phyloP scores from a whole-genome alignment of 2,888 invertebrate species.

The Myopa tessellatipennis region DNA sequence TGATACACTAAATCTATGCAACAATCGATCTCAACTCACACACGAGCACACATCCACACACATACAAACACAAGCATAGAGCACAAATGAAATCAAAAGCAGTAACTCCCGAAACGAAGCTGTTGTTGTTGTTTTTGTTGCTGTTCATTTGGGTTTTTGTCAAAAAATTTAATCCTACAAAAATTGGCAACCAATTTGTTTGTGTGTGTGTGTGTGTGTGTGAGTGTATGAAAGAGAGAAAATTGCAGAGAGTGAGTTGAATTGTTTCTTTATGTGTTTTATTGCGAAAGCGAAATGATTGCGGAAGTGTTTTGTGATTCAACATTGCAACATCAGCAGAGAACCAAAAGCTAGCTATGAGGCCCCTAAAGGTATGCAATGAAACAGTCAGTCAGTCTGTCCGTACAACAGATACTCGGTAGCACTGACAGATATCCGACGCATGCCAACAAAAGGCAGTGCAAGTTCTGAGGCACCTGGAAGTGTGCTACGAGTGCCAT shows the following conservation, averaged over 20 bases:
- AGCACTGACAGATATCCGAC: too few species aligned
- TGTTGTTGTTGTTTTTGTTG: neutral
- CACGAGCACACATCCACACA: too few species aligned
- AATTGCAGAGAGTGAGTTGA: neutral
- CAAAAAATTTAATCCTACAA: neutral
- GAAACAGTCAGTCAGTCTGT: neutral
- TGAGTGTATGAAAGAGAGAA: neutral
- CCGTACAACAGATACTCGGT: too few species aligned
- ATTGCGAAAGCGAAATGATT: neutral
- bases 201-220: neutral
- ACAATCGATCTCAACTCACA: too few species aligned
- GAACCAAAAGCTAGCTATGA: neutral
- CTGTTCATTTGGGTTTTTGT: neutral
- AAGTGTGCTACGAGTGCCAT: neutral
- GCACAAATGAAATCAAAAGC: neutral
- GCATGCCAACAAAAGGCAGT: neutral
- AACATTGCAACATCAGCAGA: neutral
- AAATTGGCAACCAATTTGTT: slow-evolving; percentile 12
- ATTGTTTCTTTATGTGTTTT: too few species aligned
- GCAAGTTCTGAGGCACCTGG: neutral
- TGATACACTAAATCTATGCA: too few species aligned
- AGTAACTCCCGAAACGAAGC: too few species aligned
- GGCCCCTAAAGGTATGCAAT: neutral
- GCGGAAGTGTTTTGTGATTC: neutral
- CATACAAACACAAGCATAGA: too few species aligned